Conservation (phyloP, 2,888 invertebrate genomes). For the Tolmerus cingulatus region DNA sequence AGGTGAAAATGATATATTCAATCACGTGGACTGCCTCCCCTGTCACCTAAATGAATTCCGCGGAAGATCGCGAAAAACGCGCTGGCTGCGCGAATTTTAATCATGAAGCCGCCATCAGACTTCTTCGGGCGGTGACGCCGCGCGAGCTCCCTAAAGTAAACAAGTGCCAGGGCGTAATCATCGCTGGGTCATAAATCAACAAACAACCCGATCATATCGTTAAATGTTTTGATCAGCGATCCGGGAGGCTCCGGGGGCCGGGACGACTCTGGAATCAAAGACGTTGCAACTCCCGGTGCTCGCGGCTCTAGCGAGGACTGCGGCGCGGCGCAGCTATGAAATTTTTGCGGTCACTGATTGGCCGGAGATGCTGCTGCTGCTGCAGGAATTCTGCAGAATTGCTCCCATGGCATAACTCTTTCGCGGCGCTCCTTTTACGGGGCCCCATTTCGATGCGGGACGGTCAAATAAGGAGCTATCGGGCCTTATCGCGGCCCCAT, state of each 20-base stretch:
- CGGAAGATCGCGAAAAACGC: background rate
- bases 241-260: background rate
- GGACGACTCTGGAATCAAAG: background rate
- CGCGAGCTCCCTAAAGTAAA: background rate
- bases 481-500: background rate
- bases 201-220: conserved; percentile 22
- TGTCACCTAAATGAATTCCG: background rate
- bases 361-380: background rate
- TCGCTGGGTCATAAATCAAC: conserved; percentile 22
- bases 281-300: background rate
- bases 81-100: background rate
- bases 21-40: background rate
- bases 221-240: conserved; percentile 8
- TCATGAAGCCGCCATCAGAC: background rate
- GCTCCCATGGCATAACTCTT: conserved; percentile 38
- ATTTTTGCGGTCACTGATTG: conserved; percentile 30
- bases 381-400: conserved; percentile 8
- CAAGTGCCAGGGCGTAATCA: background rate
- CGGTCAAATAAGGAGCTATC: conserved; percentile 17
- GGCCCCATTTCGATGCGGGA: conserved; percentile 22
- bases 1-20: background rate
- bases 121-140: background rate
- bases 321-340: background rate
- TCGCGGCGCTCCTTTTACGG: conserved; percentile 22
- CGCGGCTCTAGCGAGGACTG: background rate